Conservation (phyloP, 2,888 invertebrate genomes). For the Latheticus oryzae region DNA sequence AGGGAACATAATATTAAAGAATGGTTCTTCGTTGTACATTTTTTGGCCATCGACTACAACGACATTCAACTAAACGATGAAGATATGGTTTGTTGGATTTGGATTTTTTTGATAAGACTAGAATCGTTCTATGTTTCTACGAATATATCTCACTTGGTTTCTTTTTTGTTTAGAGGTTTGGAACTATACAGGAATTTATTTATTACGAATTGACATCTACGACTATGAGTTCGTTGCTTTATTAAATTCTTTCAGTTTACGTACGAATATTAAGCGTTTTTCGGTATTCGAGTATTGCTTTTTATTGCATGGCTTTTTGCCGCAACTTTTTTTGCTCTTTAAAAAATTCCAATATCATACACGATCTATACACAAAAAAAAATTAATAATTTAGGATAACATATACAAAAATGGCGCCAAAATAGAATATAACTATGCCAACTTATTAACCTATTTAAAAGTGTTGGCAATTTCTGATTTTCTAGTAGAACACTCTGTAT, state of each 20-base stretch:
- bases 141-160: constrained; percentile 47
- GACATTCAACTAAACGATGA: constrained; percentile 11
- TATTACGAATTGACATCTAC: constrained; percentile 58
- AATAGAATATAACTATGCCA: too few species aligned
- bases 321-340: constrained; percentile 39
- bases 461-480: background rate
- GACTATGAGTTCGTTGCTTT: constrained; percentile 59
- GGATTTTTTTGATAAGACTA: too few species aligned
- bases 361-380: constrained; percentile 32
- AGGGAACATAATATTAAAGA: constrained; percentile 42
- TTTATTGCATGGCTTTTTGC: constrained; percentile 58
- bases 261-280: constrained; percentile 60
- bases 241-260: constrained; percentile 57
- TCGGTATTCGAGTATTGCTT: constrained; percentile 61
- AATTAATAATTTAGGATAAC: constrained; percentile 3
- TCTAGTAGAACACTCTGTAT: too few species aligned
- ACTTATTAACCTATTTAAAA: too few species aligned
- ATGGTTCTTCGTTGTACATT: constrained; percentile 54
- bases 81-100: constrained; percentile 3
- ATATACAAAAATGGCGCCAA: too few species aligned
- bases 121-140: constrained; percentile 32
- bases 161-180: too few species aligned
- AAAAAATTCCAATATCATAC: constrained; percentile 27
- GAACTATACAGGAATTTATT: constrained; percentile 46
- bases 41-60: constrained; percentile 47